phyloP scores from a whole-genome alignment of 2,888 invertebrate species.

The Harpalus rubripes region DNA sequence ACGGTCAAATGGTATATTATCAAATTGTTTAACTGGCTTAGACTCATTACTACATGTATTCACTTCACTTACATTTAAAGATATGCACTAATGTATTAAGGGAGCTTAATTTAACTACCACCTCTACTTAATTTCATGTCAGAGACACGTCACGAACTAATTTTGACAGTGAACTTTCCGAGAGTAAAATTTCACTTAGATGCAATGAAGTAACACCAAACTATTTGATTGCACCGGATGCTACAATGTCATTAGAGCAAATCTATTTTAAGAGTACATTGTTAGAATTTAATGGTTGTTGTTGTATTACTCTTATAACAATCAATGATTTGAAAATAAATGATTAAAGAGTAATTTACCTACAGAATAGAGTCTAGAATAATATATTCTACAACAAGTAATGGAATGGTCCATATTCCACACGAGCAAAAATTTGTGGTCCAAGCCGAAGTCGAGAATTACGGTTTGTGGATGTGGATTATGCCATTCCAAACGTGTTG shows the following conservation, averaged over 20 bases:
- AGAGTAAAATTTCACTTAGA: neutral
- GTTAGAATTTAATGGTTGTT: neutral
- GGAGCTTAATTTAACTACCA: slow-evolving; percentile 33
- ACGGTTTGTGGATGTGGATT: too few relatives aligned
- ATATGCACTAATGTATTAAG: slow-evolving; percentile 23
- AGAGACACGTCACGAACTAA: slow-evolving; percentile 19
- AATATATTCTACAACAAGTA: too few relatives aligned
- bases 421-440: too few relatives aligned
- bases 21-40: slow-evolving; percentile 29
- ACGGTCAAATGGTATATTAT: slow-evolving; percentile 26
- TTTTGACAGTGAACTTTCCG: slow-evolving; percentile 25
- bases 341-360: too few relatives aligned
- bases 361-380: too few relatives aligned
- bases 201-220: neutral
- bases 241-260: neutral
- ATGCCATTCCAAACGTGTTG: too few relatives aligned
- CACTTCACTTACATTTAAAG: slow-evolving; percentile 19
- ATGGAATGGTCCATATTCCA: too few relatives aligned
- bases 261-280: neutral
- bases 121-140: slow-evolving; percentile 16
- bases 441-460: too few relatives aligned
- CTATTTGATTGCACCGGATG: neutral
- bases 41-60: slow-evolving; percentile 20
- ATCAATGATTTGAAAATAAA: too few relatives aligned
- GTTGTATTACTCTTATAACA: neutral